Evolutionary conservation across 2,888 invertebrate genomes (phyloP).

Genomic region (Uloborus plumipes): DNA sequence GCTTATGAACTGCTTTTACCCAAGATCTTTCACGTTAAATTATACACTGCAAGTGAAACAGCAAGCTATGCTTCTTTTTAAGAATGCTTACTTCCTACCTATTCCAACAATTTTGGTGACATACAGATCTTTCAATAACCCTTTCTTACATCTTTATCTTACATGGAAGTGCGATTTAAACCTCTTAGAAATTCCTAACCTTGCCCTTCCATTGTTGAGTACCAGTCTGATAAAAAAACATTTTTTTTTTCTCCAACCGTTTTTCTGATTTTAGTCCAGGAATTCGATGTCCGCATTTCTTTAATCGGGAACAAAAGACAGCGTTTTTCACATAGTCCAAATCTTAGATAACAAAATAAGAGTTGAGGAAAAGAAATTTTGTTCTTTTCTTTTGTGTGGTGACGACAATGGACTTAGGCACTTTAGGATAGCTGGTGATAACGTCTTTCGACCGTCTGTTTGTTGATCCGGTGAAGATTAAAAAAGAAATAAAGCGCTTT

Average conservation of each 20-base stretch:
- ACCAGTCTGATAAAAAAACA: slow-evolving; percentile 18
- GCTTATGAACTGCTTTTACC: no score
- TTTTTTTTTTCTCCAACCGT: slow-evolving; percentile 19
- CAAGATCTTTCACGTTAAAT: no score
- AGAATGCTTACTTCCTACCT: no score
- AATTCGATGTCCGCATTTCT: slow-evolving; percentile 20
- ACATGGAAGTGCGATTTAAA: slow-evolving; percentile 4
- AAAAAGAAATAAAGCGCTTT: slow-evolving; percentile 29
- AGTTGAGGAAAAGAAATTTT: slow-evolving; percentile 16
- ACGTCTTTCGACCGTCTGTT: slow-evolving; percentile 27
- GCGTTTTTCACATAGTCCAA: slow-evolving; percentile 16
- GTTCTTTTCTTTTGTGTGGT: slow-evolving; percentile 32
- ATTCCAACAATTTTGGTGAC: no score
- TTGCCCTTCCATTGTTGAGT: slow-evolving; percentile 19
- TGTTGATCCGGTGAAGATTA: slow-evolving; percentile 27
- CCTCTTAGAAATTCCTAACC: slow-evolving; percentile 33
- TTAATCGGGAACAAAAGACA: slow-evolving; percentile 33
- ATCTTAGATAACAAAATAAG: slow-evolving; percentile 28
- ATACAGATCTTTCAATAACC: slow-evolving; percentile 2
- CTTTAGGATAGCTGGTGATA: slow-evolving; percentile 28
- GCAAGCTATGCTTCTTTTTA: no score
- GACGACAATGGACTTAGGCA: slow-evolving; percentile 35
- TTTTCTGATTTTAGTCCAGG: slow-evolving; percentile 26
- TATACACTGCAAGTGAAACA: no score
- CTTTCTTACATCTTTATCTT: slow-evolving; percentile 10